These are phyloP conservation scores for Chloroceryle inda DNA, from an alignment of 2,797 vertebrate genomes.

Conservation along the genomic window DNA sequence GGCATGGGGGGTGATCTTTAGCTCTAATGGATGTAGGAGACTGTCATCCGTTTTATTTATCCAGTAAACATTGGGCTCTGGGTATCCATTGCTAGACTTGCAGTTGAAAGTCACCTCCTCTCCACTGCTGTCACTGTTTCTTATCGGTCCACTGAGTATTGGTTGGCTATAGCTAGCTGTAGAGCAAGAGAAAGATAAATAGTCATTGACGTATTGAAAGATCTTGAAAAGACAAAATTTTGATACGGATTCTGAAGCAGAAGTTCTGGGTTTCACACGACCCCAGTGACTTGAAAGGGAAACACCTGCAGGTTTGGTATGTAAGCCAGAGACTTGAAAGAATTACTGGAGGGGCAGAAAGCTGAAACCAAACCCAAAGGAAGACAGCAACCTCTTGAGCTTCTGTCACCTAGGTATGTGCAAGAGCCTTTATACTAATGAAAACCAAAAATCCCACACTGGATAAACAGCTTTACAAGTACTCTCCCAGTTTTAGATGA, in stretches of 20 bases:
- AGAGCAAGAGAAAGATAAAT: not conserved
- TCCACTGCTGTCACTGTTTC: not conserved
- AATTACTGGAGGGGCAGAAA: not conserved
- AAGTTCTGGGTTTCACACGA: not conserved
- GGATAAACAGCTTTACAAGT: not conserved
- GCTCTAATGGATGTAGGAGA: not conserved
- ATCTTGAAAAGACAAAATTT: not conserved
- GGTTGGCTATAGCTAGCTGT: constrained; percentile 79
- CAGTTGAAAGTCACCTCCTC: constrained; percentile 73
- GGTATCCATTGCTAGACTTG: constrained; percentile 74
- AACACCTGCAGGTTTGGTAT: not conserved
- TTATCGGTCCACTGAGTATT: constrained; percentile 23
- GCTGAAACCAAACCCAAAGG: not conserved
- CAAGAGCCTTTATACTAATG: not conserved
- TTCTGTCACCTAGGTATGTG: not conserved
- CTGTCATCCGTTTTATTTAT: constrained; percentile 75
- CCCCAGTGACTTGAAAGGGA: not conserved
- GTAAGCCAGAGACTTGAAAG: not conserved
- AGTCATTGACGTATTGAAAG: not conserved
- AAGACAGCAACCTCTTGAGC: not conserved
- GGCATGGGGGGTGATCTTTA: not conserved
- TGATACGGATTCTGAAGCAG: not conserved
- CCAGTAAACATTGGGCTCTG: constrained; percentile 75
- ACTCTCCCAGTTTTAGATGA: not conserved
- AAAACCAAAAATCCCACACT: not conserved